Conservation (phyloP, 2,888 invertebrate genomes). For the Steromphala cineraria region DNA sequence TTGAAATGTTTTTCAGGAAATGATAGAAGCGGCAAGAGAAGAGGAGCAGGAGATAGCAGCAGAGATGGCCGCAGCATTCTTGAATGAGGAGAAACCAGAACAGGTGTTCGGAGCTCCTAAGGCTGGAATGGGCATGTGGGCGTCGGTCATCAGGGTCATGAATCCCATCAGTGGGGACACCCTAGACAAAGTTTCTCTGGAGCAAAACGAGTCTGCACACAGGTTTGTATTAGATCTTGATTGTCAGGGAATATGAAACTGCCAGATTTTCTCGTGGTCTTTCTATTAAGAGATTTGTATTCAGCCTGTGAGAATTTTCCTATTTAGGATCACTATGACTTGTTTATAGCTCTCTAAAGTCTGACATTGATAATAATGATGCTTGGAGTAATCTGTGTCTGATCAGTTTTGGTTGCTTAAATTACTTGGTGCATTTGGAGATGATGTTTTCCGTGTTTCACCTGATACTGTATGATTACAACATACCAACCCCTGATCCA, state of each 20-base stretch:
- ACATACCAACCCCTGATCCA: no score
- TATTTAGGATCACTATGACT: no score
- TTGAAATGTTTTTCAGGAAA: constrained; percentile 78
- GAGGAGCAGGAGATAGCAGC: constrained; percentile 96
- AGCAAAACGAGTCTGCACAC: constrained; percentile 97
- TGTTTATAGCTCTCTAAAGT: no score
- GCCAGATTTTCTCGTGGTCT: no score
- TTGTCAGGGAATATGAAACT: no score
- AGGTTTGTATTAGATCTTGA: constrained; percentile 77
- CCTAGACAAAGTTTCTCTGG: constrained; percentile 81
- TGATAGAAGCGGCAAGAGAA: constrained; percentile 96
- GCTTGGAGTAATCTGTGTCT: background rate
- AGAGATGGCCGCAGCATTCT: constrained; percentile 97
- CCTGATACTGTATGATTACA: background rate
- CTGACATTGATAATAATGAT: background rate
- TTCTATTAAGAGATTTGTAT: no score
- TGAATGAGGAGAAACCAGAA: constrained; percentile 95
- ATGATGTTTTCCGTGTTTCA: background rate
- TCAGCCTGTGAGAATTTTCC: no score
- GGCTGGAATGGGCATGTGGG: constrained; percentile 96
- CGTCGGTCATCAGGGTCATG: constrained; percentile 79
- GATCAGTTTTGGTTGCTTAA: background rate
- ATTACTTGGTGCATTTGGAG: background rate
- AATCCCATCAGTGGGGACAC: constrained; percentile 84
- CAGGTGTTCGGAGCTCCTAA: constrained; percentile 95